Percentiles rank a stretch among this genome's conserved stretches.
Evolutionary conservation across 2,888 invertebrate species (phyloP).

Genomic region (Sphecodes monilicornis): DNA sequence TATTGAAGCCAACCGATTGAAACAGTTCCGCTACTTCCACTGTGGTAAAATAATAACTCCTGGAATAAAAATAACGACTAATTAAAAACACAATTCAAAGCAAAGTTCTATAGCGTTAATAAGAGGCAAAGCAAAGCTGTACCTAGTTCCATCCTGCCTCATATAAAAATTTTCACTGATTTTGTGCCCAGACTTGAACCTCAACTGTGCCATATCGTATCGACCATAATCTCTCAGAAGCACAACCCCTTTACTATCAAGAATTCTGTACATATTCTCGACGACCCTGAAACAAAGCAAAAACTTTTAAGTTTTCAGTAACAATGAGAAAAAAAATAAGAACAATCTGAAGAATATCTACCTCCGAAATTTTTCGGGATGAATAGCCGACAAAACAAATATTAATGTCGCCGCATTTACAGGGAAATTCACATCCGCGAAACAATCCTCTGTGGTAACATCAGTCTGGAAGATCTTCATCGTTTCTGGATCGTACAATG

Average conservation of each 20-base stretch:
- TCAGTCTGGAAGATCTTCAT: constrained; percentile 94
- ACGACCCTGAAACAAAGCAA: constrained; percentile 69
- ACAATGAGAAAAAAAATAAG: background rate
- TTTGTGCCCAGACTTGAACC: constrained; percentile 97
- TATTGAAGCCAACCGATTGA: constrained; percentile 89
- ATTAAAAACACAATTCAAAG: background rate
- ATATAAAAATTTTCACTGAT: constrained; percentile 97
- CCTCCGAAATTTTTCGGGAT: constrained; percentile 91
- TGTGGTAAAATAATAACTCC: constrained; percentile 92
- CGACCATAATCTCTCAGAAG: constrained; percentile 97
- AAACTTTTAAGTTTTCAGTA: background rate
- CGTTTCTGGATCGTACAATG: constrained; percentile 87
- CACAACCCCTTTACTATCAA: constrained; percentile 92
- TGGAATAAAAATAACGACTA: constrained; percentile 80
- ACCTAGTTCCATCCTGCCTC: constrained; percentile 98
- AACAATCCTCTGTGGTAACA: constrained; percentile 90
- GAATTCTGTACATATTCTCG: constrained; percentile 87
- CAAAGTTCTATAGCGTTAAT: background rate
- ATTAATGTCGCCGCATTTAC: constrained; percentile 95
- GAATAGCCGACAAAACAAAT: constrained; percentile 97
- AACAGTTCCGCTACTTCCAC: constrained; percentile 90
- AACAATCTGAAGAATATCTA: constrained; percentile 79
- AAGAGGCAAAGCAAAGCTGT: constrained; percentile 48
- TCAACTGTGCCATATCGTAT: constrained; percentile 97
- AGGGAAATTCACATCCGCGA: constrained; percentile 85